phyloP scores from a whole-genome alignment of 2,797 vertebrate genomes.

The Enteromius argenteus region DNA sequence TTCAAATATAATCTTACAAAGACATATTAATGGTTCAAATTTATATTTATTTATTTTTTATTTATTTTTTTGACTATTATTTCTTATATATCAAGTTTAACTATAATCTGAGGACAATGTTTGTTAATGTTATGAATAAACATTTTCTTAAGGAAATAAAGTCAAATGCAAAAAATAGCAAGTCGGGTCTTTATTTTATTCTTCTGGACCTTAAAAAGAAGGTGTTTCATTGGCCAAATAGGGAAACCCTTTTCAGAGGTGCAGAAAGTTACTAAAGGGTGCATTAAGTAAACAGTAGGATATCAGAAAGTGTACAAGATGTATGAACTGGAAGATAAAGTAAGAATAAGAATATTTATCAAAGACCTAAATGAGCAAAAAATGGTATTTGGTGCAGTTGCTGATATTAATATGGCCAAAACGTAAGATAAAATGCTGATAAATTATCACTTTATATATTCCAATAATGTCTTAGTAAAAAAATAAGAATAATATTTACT shows the following conservation, averaged over 20 bases:
- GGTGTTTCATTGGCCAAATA: not conserved
- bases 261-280: not conserved
- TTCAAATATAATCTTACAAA: not conserved
- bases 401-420: no score
- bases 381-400: no score
- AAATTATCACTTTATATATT: not conserved
- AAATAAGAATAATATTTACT: not conserved
- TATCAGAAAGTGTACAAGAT: not conserved
- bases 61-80: not conserved
- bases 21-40: not conserved
- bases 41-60: no score
- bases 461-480: not conserved
- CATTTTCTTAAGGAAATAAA: not conserved
- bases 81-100: not conserved
- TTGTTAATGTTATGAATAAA: not conserved
- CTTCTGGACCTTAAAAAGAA: not conserved
- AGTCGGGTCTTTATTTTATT: not conserved
- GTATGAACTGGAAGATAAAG: not conserved
- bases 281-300: not conserved
- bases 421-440: no score
- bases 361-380: no score
- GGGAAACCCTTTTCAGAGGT: not conserved
- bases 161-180: not conserved
- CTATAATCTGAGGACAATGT: not conserved
- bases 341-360: not conserved